These are phyloP conservation scores for Scolopax mira DNA, from an alignment of 2,113 vertebrate species.

Conservation along the genomic window DNA sequence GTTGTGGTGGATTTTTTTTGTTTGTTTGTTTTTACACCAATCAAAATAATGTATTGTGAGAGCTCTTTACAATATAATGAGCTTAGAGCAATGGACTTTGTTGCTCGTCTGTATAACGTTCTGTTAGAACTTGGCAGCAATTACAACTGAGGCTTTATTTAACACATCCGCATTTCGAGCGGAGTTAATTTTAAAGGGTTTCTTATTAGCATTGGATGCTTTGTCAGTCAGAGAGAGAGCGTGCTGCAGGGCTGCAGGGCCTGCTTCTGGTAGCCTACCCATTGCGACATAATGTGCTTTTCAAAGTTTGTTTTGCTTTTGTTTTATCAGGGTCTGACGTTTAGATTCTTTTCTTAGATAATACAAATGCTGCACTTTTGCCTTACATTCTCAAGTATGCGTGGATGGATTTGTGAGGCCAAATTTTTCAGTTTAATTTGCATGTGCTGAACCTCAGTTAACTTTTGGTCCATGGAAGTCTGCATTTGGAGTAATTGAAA, in stretches of 20 bases:
- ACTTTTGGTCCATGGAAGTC: background rate
- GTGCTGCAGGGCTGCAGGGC: background rate
- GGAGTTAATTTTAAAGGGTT: conserved; percentile 43
- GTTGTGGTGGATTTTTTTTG: background rate
- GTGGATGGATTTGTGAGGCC: background rate
- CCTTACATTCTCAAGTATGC: background rate
- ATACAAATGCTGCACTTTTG: background rate
- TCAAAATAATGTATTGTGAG: conserved; percentile 53
- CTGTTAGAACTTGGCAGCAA: conserved; percentile 49
- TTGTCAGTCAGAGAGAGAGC: background rate
- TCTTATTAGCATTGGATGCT: background rate
- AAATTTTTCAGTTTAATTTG: background rate
- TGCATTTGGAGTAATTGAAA: background rate
- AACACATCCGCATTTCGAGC: conserved; percentile 12
- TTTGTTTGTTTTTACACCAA: conserved; percentile 43
- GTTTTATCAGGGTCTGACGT: background rate
- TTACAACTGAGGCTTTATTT: conserved; percentile 52
- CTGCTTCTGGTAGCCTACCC: background rate
- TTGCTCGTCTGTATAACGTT: background rate
- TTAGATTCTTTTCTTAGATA: background rate
- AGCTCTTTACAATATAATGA: conserved; percentile 28
- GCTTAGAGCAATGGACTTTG: conserved; percentile 37
- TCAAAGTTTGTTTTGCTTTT: background rate
- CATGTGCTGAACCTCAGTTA: background rate
- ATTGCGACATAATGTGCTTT: background rate